These are phyloP conservation scores for Homarus gammarus DNA, from an alignment of 2,888 invertebrate genomes.

Conservation along the genomic window DNA sequence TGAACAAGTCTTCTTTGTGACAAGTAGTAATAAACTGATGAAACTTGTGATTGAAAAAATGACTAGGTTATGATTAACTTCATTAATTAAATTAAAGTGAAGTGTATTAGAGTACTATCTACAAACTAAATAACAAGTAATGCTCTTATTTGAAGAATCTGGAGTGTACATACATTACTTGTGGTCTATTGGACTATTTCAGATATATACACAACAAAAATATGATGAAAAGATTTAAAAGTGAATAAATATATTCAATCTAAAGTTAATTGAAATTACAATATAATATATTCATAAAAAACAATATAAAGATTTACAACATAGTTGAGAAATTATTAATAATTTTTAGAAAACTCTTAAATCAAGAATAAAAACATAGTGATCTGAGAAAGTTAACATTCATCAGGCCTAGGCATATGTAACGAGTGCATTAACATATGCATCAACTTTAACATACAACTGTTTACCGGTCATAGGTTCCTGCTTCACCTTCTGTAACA, in stretches of 20 bases:
- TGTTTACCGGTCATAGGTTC: slow-evolving; percentile 49
- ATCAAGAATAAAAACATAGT: slow-evolving; percentile 41
- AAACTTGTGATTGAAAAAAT: slow-evolving; percentile 45
- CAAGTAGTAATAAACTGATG: slow-evolving; percentile 29
- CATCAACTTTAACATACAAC: slow-evolving; percentile 48
- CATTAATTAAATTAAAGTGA: slow-evolving; percentile 42
- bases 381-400: slow-evolving; percentile 30
- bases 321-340: background rate
- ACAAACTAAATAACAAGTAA: slow-evolving; percentile 45
- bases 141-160: slow-evolving; percentile 28
- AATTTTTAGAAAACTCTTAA: slow-evolving; percentile 24
- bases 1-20: slow-evolving; percentile 28
- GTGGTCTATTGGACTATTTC: slow-evolving; percentile 34
- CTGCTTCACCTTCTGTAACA: slow-evolving; percentile 29
- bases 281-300: slow-evolving; percentile 17
- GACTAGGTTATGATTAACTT: slow-evolving; percentile 55
- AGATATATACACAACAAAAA: slow-evolving; percentile 39
- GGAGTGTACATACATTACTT: slow-evolving; percentile 41
- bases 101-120: slow-evolving; percentile 36
- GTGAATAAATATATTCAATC: slow-evolving; percentile 28
- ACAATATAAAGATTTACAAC: slow-evolving; percentile 14
- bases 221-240: background rate
- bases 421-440: slow-evolving; percentile 30
- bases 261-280: slow-evolving; percentile 27
- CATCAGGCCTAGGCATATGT: slow-evolving; percentile 25